Evolutionary conservation across 2,888 invertebrate genomes (phyloP), one percentile per base, ranked within the genome.

Genomic region (Eueremaeus valkanovi): DNA sequence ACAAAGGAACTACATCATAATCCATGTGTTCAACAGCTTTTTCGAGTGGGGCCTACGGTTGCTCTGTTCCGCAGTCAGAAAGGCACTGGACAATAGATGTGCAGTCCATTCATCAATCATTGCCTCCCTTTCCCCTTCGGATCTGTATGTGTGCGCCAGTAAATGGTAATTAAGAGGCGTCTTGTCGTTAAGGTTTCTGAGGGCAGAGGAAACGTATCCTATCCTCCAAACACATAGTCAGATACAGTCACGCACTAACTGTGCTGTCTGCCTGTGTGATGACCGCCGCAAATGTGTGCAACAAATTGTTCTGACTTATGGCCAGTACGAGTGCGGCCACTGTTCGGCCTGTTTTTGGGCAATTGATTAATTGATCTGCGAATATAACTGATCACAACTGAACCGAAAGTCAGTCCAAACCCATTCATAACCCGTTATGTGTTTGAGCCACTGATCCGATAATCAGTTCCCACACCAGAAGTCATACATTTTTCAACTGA

Each of bases 11-110:
- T 6, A 61, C 61, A 61, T 61, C 61, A 61, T 61, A 61, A 61
- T 61, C 61, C 61, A 61, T 61, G 61, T 61, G 61, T 61, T 61
- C 31, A 61, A 61, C 61, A 61, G 29, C 29, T 31, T 31, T 61
- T 61, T 27, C 31, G 29, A 61, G 61, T 61, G 27, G 29, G 31
- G 45, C 16, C 16, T 45, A 18, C 45, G 16, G 18, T 16, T 45
- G 45, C 8, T 45, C 45, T 45, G 8, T 45, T 3, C 45, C 45
- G 16, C 16, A 45, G 18, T 3, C 11, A 45, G 16, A 45, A 24
- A n/a, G 11, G 45, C 45, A 61, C 3, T 31, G 61, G 61, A 61
- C 61, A 55, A 55, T 55, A 55, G 55, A 24, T 45, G 16, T 45
- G 16, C 16, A 16, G 18, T 13, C 45, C 61, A 33, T 61, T 31